A percentile compares a stretch with the other conserved stretches of the same genome.
These are phyloP conservation scores for Pomacea maculata DNA, from an alignment of 1,140 invertebrate genomes.

Conservation along the genomic window DNA sequence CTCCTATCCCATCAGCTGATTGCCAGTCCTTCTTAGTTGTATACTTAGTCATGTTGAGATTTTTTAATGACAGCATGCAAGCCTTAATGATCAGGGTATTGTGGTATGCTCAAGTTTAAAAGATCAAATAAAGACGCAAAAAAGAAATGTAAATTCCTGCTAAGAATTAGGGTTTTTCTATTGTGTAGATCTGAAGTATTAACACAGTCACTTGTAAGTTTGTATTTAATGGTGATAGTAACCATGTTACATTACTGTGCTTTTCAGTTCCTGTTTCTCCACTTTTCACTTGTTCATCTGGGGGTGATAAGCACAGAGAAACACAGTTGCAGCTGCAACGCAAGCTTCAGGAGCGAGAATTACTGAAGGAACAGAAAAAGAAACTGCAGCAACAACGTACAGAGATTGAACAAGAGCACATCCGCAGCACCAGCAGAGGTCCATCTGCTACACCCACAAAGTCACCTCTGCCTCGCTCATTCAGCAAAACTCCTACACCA, in stretches of 20 bases:
- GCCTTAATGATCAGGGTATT: too few species aligned
- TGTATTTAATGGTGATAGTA: neutral
- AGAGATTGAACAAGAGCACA: conserved; percentile 39
- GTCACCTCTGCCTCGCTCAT: conserved; percentile 12
- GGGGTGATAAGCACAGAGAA: conserved; percentile 70
- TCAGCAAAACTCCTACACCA: conserved; percentile 23
- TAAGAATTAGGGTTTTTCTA: too few species aligned
- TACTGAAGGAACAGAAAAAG: conserved; percentile 77
- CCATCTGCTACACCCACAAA: conserved; percentile 24
- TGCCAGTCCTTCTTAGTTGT: too few species aligned
- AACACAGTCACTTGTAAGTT: too few species aligned
- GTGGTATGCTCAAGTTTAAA: too few species aligned
- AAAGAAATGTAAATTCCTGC: too few species aligned
- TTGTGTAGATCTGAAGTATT: too few species aligned
- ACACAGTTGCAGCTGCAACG: conserved; percentile 74
- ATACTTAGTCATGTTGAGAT: too few species aligned
- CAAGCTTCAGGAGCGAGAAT: conserved; percentile 77
- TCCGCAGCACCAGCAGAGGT: conserved; percentile 27
- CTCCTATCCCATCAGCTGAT: too few species aligned
- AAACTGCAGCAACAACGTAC: conserved; percentile 71
- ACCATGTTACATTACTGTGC: conserved; percentile 5
- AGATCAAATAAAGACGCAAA: too few species aligned
- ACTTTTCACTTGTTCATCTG: conserved; percentile 57
- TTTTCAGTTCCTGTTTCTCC: conserved; percentile 61
- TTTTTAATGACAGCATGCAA: too few species aligned